phyloP scores from a whole-genome alignment of 2,113 vertebrate genomes.

The Brachirus orientalis region DNA sequence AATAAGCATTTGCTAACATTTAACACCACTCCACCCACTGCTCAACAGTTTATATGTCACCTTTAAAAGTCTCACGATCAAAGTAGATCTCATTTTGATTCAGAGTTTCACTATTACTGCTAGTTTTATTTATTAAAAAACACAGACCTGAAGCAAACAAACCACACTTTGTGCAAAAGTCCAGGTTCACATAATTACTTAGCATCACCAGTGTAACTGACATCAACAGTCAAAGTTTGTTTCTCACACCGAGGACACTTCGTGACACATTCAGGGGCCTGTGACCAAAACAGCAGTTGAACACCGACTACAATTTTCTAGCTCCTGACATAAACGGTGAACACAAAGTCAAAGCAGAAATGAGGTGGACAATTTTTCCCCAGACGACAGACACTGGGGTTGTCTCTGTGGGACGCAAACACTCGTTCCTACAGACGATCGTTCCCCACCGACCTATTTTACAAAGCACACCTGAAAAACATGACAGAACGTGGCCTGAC shows the following conservation, averaged over 20 bases:
- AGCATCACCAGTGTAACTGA: background rate
- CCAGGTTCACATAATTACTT: slow-evolving; percentile 32
- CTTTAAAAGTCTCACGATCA: slow-evolving; percentile 61
- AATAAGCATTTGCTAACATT: slow-evolving; percentile 50
- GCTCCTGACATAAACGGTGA: background rate
- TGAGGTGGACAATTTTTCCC: slow-evolving; percentile 66
- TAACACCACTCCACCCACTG: slow-evolving; percentile 53
- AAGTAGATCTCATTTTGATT: slow-evolving; percentile 63
- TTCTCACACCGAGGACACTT: background rate
- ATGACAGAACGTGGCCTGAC: slow-evolving; percentile 47
- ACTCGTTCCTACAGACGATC: slow-evolving; percentile 16
- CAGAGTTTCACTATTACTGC: slow-evolving; percentile 70
- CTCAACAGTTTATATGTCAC: slow-evolving; percentile 47
- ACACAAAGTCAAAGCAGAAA: slow-evolving; percentile 39
- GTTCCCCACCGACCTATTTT: slow-evolving; percentile 19
- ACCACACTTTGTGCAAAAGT: slow-evolving; percentile 13
- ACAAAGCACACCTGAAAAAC: slow-evolving; percentile 27
- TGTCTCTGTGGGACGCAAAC: slow-evolving; percentile 32
- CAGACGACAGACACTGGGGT: slow-evolving; percentile 16
- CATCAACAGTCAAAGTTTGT: slow-evolving; percentile 49
- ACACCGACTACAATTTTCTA: slow-evolving; percentile 58
- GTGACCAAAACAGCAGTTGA: slow-evolving; percentile 3
- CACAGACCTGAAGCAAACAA: slow-evolving; percentile 39
- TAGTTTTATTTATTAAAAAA: slow-evolving; percentile 63
- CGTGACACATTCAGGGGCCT: slow-evolving; percentile 38